Evolutionary conservation across 2,888 invertebrate genomes (phyloP).

Genomic region (Sialis lutaria): DNA sequence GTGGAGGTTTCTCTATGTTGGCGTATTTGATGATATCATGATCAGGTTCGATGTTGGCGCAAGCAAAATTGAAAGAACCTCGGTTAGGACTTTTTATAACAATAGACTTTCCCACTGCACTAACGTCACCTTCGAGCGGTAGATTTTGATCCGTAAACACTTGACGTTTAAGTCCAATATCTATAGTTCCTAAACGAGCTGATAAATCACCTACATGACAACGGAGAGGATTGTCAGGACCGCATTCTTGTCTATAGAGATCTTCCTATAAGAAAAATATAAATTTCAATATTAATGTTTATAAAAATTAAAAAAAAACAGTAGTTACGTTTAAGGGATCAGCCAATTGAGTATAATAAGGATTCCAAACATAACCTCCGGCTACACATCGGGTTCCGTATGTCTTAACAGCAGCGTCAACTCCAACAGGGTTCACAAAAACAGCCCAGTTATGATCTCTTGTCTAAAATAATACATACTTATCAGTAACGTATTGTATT

Average conservation of each 20-base stretch:
- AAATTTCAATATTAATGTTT: background rate
- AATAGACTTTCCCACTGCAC: slow-evolving; percentile 69
- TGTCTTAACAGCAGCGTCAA: slow-evolving; percentile 72
- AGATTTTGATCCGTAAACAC: slow-evolving; percentile 76
- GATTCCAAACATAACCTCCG: slow-evolving; percentile 85
- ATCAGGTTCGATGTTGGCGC: slow-evolving; percentile 83
- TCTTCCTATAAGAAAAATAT: slow-evolving; percentile 40
- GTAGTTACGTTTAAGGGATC: slow-evolving; percentile 64
- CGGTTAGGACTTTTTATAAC: slow-evolving; percentile 65
- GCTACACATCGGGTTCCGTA: slow-evolving; percentile 72
- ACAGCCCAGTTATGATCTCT: slow-evolving; percentile 77
- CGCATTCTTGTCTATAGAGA: slow-evolving; percentile 73
- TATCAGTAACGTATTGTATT: no score
- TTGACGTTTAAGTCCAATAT: slow-evolving; percentile 57
- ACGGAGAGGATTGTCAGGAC: slow-evolving; percentile 68
- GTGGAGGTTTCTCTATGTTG: slow-evolving; percentile 70
- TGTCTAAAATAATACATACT: slow-evolving; percentile 34
- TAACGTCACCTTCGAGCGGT: slow-evolving; percentile 60
- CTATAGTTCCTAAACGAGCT: slow-evolving; percentile 65
- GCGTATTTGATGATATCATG: slow-evolving; percentile 80
- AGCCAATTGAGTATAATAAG: slow-evolving; percentile 74
- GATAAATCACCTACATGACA: slow-evolving; percentile 87
- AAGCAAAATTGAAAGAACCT: slow-evolving; percentile 58
- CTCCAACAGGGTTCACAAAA: slow-evolving; percentile 80
- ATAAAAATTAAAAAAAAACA: slow-evolving; percentile 11